phyloP scores from a whole-genome alignment of 2,888 invertebrate genomes.

The Oxystoma pomonae region DNA sequence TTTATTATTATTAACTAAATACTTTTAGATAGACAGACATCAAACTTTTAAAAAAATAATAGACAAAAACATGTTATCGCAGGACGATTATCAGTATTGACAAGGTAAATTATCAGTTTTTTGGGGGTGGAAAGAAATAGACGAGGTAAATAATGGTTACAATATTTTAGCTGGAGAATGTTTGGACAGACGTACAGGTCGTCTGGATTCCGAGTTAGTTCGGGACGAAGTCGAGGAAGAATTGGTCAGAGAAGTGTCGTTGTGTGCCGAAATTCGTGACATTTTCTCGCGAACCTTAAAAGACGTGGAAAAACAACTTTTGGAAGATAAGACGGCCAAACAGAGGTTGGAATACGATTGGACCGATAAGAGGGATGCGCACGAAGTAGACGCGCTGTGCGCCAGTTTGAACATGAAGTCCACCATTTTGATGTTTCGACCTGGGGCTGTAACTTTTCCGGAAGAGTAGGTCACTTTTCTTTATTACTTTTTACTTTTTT shows the following conservation, averaged over 20 bases:
- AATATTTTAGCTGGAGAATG: constrained; percentile 68
- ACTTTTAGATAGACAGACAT: too few relatives aligned
- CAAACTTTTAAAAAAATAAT: too few relatives aligned
- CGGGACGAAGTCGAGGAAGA: constrained; percentile 75
- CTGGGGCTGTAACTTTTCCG: constrained; percentile 75
- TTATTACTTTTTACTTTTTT: too few relatives aligned
- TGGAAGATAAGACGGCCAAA: constrained; percentile 75
- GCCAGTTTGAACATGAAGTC: constrained; percentile 66
- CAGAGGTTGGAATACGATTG: constrained; percentile 81
- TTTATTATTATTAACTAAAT: too few relatives aligned
- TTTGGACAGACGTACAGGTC: constrained; percentile 63
- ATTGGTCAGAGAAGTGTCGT: constrained; percentile 67
- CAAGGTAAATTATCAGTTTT: too few relatives aligned
- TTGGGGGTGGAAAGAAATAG: too few relatives aligned
- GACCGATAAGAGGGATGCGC: constrained; percentile 84
- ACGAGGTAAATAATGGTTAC: too few relatives aligned
- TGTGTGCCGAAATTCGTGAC: constrained; percentile 65
- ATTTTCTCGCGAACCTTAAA: constrained; percentile 56
- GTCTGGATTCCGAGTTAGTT: constrained; percentile 69
- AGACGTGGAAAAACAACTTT: constrained; percentile 66
- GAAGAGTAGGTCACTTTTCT: constrained; percentile 57
- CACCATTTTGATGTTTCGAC: constrained; percentile 68
- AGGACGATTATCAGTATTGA: too few relatives aligned
- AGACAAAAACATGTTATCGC: too few relatives aligned
- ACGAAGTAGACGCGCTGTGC: constrained; percentile 69